These are phyloP conservation scores for Mustela lutreola DNA, from an alignment of 2,113 vertebrate genomes.

Conservation along the genomic window DNA sequence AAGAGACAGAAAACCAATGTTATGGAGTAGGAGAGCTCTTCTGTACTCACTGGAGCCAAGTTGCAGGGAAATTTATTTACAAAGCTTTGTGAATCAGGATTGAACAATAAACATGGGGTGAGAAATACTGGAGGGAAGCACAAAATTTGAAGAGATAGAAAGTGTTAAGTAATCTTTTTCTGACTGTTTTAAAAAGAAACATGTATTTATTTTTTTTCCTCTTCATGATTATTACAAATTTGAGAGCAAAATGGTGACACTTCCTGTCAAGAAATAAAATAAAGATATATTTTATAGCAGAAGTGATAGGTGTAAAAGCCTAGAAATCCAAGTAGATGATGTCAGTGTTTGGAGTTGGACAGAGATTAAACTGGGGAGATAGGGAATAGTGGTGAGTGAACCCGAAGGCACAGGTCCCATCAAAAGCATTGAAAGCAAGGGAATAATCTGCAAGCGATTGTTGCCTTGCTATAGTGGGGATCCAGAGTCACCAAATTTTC, in stretches of 20 bases:
- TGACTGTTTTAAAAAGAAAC: constrained; percentile 8
- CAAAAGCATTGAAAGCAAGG: not conserved
- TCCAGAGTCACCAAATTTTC: not conserved
- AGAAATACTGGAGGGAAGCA: not conserved
- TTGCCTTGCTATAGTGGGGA: not conserved
- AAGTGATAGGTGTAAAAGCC: not conserved
- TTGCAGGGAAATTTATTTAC: constrained; percentile 7
- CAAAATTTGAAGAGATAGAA: constrained; percentile 5
- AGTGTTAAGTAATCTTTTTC: constrained; percentile 15
- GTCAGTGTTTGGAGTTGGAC: not conserved
- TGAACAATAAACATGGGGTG: not conserved
- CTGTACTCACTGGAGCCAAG: not conserved
- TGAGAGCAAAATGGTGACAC: constrained; percentile 14
- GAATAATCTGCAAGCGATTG: not conserved
- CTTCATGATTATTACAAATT: not conserved
- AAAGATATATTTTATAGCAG: not conserved
- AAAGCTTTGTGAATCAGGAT: not conserved
- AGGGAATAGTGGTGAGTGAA: not conserved
- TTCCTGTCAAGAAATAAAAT: constrained; percentile 20
- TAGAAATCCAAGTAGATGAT: not conserved
- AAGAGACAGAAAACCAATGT: not conserved
- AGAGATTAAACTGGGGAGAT: not conserved
- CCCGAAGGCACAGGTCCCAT: not conserved
- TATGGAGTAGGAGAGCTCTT: not conserved
- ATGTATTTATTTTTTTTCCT: constrained; percentile 11